phyloP scores from a whole-genome alignment of 2,888 invertebrate genomes.

The Rhingia rostrata region DNA sequence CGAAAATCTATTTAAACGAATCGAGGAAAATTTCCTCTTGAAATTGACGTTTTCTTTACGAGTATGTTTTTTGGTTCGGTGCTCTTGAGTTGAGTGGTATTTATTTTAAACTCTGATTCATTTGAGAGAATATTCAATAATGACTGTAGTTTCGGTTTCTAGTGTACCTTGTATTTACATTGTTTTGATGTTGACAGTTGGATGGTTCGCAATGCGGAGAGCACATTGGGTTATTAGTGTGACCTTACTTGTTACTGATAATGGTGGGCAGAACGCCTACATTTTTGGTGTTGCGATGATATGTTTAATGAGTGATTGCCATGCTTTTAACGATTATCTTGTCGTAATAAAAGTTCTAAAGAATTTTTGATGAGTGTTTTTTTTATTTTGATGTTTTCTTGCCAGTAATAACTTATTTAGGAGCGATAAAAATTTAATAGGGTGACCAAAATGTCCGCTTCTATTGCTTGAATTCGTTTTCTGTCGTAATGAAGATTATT shows the following conservation, averaged over 20 bases:
- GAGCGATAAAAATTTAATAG: no score
- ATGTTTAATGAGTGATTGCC: conserved; percentile 8
- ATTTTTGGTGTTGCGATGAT: not conserved
- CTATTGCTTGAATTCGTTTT: not conserved
- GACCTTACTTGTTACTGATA: conserved; percentile 21
- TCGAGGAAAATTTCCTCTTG: conserved; percentile 1
- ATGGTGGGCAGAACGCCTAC: conserved; percentile 48
- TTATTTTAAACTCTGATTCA: conserved; percentile 57
- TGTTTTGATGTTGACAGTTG: conserved; percentile 23
- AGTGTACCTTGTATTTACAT: conserved; percentile 42
- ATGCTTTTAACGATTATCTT: conserved; percentile 16
- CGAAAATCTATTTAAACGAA: conserved; percentile 37
- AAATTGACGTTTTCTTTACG: conserved; percentile 48
- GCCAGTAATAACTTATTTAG: no score
- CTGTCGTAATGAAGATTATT: not conserved
- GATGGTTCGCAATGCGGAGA: not conserved
- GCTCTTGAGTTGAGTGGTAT: conserved; percentile 62
- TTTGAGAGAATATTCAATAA: conserved; percentile 61
- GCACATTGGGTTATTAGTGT: conserved; percentile 35
- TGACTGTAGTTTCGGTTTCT: conserved; percentile 12
- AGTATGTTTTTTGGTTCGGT: conserved; percentile 15
- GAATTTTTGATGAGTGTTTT: not conserved
- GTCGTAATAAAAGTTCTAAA: conserved; percentile 8
- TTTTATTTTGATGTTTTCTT: not conserved
- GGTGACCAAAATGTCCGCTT: no score